Evolutionary conservation across 2,888 invertebrate species (phyloP), one percentile per base, ranked within the genome.

Genomic region (Agrochola litura): DNA sequence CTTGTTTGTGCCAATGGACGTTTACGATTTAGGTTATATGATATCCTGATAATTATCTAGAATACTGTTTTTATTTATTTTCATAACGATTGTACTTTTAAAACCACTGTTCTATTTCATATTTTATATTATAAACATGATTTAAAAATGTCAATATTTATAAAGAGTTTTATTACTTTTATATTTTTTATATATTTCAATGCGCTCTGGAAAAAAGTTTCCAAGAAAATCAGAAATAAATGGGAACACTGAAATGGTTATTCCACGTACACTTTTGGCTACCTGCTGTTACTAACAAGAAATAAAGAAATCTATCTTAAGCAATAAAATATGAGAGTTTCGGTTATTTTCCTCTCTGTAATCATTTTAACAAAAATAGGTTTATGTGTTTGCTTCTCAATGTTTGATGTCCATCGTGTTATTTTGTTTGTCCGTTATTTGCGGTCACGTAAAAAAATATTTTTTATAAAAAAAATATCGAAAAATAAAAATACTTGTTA

Each of bases 331-430:
- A 19, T 52, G 25, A 49, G 43, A 73, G 19, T 12, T 75, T 64
- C 70, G n/a, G 58, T 75, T 66, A 72, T 76, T 79, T 82, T 73
- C 25, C 16, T 65, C 72, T 67, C 54, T 25, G 37, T 65, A 61
- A 65, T 74, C 6, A 77, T 82, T 77, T 73, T 60, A 77, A 73
- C 60, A 56, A 67, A 82, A 86, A 77, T 79, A 83, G 81, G 64
- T 83, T 83, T 81, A 83, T 83, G 68, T 81, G 83, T 88, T 79
- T 77, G 43, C n/a, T 64, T 60, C 25, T 54, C 60, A 69, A 64
- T 72, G 70, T 74, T 69, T 68, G 30, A 79, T 76, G 52, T 67
- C 41, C 25, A 70, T 71, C 16, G 41, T 64, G 52, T 76, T 69
- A 60, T 64, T 66, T 69, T 78, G 60, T 76, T 73, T 61, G 65